Evolutionary conservation across 2,888 invertebrate genomes (phyloP), one percentile per base, ranked within the genome.

Genomic region (Drosophila siamana): DNA sequence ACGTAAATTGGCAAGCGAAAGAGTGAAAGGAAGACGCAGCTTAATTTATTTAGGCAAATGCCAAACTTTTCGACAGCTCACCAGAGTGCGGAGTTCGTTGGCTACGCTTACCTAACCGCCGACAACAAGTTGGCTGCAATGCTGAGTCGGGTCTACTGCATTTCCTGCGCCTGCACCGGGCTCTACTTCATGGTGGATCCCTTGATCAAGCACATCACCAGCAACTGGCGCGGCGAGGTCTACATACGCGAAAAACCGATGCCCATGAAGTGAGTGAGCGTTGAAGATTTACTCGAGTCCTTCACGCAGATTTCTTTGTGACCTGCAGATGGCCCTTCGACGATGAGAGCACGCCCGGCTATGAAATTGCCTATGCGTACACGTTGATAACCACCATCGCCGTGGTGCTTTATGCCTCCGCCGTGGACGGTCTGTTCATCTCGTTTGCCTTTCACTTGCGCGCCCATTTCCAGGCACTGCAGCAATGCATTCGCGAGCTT

Each of bases 371-470:
- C 9, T 91, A 80, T 50, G 4, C 87, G 2, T 91, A 91, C 19
- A 90, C 88, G 0, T 66, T 77, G 0, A 59, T 86, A 8, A 80
- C 80, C 1, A 90, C 90, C 2, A 5, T 81, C 0, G 47, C 61
- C 4, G 91, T 91, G 3, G 80, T 91, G 2, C 63, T 81, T 46
- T 88, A 91, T 57, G 90, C 88, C 8, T 71, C 82, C 0, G 91
- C 91, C 2, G 80, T 88, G 1, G 91, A 91, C 59, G 91, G 91
- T 0, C 62, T 91, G 0, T 91, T 91, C 40, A 76, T 91, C 46
- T 84, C 89, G 0, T 91, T 91, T 60, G 86, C 91, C 22, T 79
- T 90, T 7, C 88, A 91, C 74, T 47, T 91, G 15, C 86, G 90
- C 2, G 86, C 83, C 0, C 91, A 91, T 66, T 90, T 91, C 4